Evolutionary conservation across 2,888 invertebrate species (phyloP).

Genomic region (Pemphredon lugubris): DNA sequence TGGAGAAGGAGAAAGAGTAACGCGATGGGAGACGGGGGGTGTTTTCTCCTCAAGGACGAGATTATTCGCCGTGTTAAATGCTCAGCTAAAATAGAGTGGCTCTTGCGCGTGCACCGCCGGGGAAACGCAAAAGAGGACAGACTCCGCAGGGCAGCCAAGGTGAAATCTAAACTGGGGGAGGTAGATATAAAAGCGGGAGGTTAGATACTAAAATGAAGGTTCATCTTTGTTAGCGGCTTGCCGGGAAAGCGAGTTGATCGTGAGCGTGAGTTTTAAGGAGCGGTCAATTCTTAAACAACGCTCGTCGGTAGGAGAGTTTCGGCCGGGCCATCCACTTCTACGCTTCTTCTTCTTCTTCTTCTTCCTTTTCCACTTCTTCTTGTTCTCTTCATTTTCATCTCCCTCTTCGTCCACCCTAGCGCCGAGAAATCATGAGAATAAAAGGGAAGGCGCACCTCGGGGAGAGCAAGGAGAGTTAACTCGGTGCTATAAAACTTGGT

Average conservation of each 20-base stretch:
- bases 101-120: conserved; percentile 20
- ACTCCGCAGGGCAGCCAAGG: background rate
- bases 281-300: conserved; percentile 64
- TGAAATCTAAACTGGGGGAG: conserved; percentile 10
- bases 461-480: conserved; percentile 45
- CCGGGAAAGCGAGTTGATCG: conserved; percentile 59
- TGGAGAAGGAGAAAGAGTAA: background rate
- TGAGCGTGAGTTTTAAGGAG: conserved; percentile 64
- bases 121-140: conserved; percentile 16
- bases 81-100: conserved; percentile 60
- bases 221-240: conserved; percentile 67
- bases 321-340: conserved; percentile 19
- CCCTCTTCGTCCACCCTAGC: background rate
- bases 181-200: conserved; percentile 11
- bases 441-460: conserved; percentile 22
- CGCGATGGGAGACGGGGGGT: too few relatives aligned
- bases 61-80: conserved; percentile 59
- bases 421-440: background rate
- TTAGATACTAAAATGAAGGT: conserved; percentile 62
- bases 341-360: background rate
- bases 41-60: conserved; percentile 37
- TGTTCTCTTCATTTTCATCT: background rate
- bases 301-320: conserved; percentile 37
- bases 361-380: background rate
- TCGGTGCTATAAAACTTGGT: conserved; percentile 66